Base-by-base conservation (phyloP, 2,888 invertebrate genomes). In the Rhagophthalmus giganteus region DNA sequence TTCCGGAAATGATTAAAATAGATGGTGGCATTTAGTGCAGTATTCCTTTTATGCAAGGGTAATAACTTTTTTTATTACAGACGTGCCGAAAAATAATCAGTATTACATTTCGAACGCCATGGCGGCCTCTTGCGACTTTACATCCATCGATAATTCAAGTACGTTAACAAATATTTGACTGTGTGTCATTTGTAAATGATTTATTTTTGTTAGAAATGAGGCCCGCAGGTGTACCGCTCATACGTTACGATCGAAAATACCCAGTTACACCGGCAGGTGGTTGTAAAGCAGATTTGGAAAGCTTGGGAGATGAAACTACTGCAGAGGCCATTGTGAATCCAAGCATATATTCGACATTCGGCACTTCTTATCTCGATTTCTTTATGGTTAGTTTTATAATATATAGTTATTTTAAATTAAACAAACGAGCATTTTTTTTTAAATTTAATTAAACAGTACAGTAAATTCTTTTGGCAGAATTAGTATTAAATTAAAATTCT, bases 1-100 rank as follows among this genome's bases (percentile, higher is more conserved):
- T 71, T 11, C 75, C 76, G 15, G 69, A 55, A 20, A 67, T 79
- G 13, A 74, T 76, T 2, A 76, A 77, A 68, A 71, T 79, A 49
- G 58, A 66, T 0, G 78, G 78, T 60, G 46, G 20, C n/a, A n/a
- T n/a, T n/a, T n/a, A n/a, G n/a, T n/a, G n/a, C n/a, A n/a, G n/a
- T n/a, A n/a, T n/a, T n/a, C n/a, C n/a, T n/a, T n/a, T n/a, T n/a
- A n/a, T n/a, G n/a, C n/a, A n/a, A n/a, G n/a, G n/a, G n/a, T n/a
- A n/a, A n/a, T n/a, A n/a, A n/a, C n/a, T n/a, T n/a, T n/a, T n/a
- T n/a, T n/a, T n/a, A 16, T 66, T 67, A 39, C 53, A 68, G 69
- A 69, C 59, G 52, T 69, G n/a, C 67, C 70, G 3, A 34, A 61
- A 32, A 53, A 62, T 20, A 58, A 62, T 35, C 58, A 65, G 32